Conservation (phyloP, 2,888 invertebrate species). For the Pollenia labialis region DNA sequence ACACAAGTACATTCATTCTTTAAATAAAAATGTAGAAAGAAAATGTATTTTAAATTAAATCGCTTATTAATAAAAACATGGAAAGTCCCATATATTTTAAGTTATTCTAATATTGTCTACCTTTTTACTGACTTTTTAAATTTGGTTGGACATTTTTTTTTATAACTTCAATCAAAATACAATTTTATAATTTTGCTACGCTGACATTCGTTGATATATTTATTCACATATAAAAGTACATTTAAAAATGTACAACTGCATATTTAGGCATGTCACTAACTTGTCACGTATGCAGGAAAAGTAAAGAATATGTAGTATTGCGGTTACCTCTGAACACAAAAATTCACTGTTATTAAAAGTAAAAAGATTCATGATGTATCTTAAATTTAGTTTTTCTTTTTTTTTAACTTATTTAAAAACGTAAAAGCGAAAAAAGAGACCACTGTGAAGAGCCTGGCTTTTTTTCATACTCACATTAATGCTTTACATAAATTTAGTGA, state of each 20-base stretch:
- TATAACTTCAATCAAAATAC: slow-evolving; percentile 73
- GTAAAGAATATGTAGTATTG: no score
- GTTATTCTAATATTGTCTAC: slow-evolving; percentile 55
- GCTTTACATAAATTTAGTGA: slow-evolving; percentile 9
- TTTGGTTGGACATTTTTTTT: slow-evolving; percentile 64
- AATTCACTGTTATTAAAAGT: no score
- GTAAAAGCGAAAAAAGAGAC: no score
- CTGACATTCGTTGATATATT: slow-evolving; percentile 4
- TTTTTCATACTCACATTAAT: neutral
- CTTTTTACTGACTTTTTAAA: slow-evolving; percentile 49
- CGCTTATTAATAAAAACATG: neutral
- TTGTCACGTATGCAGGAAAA: neutral
- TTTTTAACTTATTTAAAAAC: no score
- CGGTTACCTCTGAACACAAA: no score
- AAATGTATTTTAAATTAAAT: no score
- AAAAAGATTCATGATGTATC: no score
- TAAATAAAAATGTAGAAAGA: no score
- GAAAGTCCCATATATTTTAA: slow-evolving; percentile 35
- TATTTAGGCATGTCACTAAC: slow-evolving; percentile 21
- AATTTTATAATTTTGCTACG: slow-evolving; percentile 72
- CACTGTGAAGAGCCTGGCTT: slow-evolving; percentile 6
- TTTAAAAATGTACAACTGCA: neutral
- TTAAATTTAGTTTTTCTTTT: no score
- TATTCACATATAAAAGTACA: neutral
- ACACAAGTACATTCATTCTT: no score